Percentiles rank a stretch among this genome's conserved stretches.
phyloP scores from a whole-genome alignment of 2,113 vertebrate species.

The Clarias gariepinus region DNA sequence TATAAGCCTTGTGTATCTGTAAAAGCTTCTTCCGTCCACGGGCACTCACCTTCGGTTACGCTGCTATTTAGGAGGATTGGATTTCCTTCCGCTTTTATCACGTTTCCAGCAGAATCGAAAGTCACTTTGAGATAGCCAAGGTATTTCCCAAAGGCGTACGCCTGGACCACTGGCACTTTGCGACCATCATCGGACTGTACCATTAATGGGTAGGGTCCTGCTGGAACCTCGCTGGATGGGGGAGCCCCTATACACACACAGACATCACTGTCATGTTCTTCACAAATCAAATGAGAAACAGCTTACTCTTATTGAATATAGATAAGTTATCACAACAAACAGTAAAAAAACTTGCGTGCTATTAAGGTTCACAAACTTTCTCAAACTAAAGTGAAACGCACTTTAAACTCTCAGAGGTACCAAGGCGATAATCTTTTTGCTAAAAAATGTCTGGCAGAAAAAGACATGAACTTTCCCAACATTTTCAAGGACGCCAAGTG shows the following conservation, averaged over 20 bases:
- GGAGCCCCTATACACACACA: slow-evolving; percentile 68
- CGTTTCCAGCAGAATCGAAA: slow-evolving; percentile 81
- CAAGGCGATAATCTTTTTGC: background rate
- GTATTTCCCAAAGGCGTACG: slow-evolving; percentile 93
- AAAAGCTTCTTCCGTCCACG: background rate
- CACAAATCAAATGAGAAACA: background rate
- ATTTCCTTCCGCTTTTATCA: slow-evolving; percentile 81
- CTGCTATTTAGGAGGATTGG: slow-evolving; percentile 84
- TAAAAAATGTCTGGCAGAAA: no score
- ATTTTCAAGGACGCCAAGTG: background rate
- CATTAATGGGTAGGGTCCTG: slow-evolving; percentile 81
- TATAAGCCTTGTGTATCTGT: background rate
- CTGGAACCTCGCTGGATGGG: slow-evolving; percentile 80
- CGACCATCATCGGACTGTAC: slow-evolving; percentile 78
- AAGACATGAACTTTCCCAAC: background rate
- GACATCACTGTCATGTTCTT: background rate
- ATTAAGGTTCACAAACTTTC: background rate
- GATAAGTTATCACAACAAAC: background rate
- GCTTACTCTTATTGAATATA: background rate
- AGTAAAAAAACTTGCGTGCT: background rate
- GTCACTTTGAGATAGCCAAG: slow-evolving; percentile 83
- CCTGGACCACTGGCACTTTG: slow-evolving; percentile 89
- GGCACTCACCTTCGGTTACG: slow-evolving; percentile 76
- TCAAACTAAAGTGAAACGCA: background rate
- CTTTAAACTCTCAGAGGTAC: background rate